These are phyloP conservation scores for Parasteatoda tepidariorum DNA, from an alignment of 1,140 invertebrate species.

Conservation along the genomic window DNA sequence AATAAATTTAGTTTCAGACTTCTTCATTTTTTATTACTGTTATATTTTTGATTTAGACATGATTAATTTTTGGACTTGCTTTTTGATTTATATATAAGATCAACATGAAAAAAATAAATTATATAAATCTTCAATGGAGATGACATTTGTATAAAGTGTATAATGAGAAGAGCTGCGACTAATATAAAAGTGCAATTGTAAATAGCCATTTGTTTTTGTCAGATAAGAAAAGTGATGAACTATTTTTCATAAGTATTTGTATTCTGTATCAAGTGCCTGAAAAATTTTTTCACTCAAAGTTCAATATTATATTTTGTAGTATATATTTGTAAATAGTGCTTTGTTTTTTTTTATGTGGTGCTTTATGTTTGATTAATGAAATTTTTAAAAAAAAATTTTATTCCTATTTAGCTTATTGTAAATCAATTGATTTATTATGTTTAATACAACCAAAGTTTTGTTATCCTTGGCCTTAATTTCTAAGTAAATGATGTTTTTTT, in stretches of 20 bases:
- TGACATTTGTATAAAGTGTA: constrained; percentile 12
- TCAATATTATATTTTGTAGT: constrained; percentile 35
- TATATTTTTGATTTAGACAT: too few relatives aligned
- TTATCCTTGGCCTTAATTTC: too few relatives aligned
- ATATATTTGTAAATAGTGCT: constrained; percentile 45
- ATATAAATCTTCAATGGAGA: too few relatives aligned
- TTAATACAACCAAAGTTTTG: too few relatives aligned
- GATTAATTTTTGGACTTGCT: too few relatives aligned
- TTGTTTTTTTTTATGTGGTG: constrained; percentile 12
- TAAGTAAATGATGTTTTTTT: too few relatives aligned
- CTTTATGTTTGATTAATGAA: neutral
- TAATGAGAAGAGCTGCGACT: neutral
- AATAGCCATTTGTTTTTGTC: constrained; percentile 40
- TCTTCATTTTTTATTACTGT: too few relatives aligned
- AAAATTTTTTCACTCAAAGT: neutral
- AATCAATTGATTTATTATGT: too few relatives aligned
- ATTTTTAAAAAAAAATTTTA: neutral
- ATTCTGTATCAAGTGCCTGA: constrained; percentile 22
- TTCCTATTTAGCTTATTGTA: too few relatives aligned
- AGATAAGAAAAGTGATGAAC: constrained; percentile 2
- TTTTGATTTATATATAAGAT: too few relatives aligned
- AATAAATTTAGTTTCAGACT: too few relatives aligned
- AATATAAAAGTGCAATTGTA: constrained; percentile 55
- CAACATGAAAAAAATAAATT: too few relatives aligned
- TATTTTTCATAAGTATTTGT: constrained; percentile 22